These are phyloP conservation scores for Danio jaintianensis DNA, from an alignment of 2,797 vertebrate species.

Conservation along the genomic window DNA sequence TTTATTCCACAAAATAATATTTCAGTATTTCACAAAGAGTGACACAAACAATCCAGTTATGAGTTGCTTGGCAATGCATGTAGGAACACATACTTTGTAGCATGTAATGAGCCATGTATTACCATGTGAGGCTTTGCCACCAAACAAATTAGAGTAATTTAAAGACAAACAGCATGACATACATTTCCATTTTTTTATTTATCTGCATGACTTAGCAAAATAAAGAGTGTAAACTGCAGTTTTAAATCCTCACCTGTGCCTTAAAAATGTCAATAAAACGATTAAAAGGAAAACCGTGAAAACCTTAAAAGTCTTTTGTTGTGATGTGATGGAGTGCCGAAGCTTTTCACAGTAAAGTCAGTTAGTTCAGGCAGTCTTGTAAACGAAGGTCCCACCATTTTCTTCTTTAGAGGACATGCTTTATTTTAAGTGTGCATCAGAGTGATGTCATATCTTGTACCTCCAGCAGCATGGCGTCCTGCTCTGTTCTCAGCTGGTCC, in stretches of 20 bases:
- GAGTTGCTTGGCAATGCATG: constrained; percentile 40
- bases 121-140: constrained; percentile 22
- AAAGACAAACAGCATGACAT: constrained; percentile 38
- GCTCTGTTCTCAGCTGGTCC: constrained; percentile 82
- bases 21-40: constrained; percentile 36
- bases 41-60: constrained; percentile 44
- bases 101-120: constrained; percentile 30
- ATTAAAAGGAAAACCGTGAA: constrained; percentile 37
- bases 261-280: constrained; percentile 18
- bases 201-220: constrained; percentile 33
- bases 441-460: constrained; percentile 79
- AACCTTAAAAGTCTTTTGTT: constrained; percentile 44
- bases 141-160: constrained; percentile 33
- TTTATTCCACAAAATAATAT: constrained; percentile 46
- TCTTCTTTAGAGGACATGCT: constrained; percentile 28
- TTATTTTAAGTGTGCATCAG: constrained; percentile 45
- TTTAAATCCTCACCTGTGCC: constrained; percentile 30
- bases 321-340: constrained; percentile 32
- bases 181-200: constrained; percentile 22
- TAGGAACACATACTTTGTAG: constrained; percentile 6
- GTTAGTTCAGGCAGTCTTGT: constrained; percentile 51
- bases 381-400: constrained; percentile 28
- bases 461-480: constrained; percentile 83
- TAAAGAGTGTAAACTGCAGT: constrained; percentile 18
- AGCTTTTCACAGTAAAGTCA: constrained; percentile 58